Evolutionary conservation across 1,140 invertebrate genomes (phyloP).

Genomic region (Forficula auricularia): DNA sequence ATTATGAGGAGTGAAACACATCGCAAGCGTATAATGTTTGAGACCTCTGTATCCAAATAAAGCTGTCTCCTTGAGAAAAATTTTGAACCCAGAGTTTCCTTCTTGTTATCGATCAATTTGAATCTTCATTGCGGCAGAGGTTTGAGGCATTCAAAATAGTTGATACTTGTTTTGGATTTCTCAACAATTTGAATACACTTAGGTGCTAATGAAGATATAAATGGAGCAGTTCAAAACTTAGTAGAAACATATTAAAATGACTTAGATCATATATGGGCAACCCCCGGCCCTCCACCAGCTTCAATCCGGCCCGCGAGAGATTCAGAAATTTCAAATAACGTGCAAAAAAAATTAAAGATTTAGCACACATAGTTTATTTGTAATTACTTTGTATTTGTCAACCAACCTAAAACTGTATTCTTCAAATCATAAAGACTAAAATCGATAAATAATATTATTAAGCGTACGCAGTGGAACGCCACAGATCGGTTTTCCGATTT

Average conservation of each 20-base stretch:
- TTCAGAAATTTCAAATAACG: too few species aligned
- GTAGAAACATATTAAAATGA: neutral
- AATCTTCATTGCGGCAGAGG: slow-evolving; percentile 5
- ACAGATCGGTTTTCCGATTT: too few species aligned
- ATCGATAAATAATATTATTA: slow-evolving; percentile 2
- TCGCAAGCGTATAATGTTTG: slow-evolving; percentile 3
- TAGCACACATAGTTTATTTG: neutral
- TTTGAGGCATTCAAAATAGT: slow-evolving; percentile 8
- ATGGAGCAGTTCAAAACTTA: neutral
- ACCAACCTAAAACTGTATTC: neutral
- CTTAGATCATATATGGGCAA: neutral
- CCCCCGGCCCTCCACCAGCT: neutral
- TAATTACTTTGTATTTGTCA: neutral
- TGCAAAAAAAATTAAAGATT: neutral
- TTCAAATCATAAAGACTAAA: neutral
- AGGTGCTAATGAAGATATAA: slow-evolving; percentile 2
- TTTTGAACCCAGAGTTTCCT: slow-evolving; percentile 9
- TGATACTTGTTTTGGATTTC: slow-evolving; percentile 6
- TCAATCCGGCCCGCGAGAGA: neutral
- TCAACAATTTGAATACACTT: slow-evolving; percentile 8
- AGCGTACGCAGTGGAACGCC: too few species aligned
- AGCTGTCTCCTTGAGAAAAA: slow-evolving; percentile 5
- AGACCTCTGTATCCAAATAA: slow-evolving; percentile 1
- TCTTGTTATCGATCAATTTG: slow-evolving; percentile 7
- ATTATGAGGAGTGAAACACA: slow-evolving; percentile 2